Evolutionary conservation across 2,888 invertebrate genomes (phyloP), one percentile per base, ranked within the genome.

Genomic region (Eupithecia exiguata): DNA sequence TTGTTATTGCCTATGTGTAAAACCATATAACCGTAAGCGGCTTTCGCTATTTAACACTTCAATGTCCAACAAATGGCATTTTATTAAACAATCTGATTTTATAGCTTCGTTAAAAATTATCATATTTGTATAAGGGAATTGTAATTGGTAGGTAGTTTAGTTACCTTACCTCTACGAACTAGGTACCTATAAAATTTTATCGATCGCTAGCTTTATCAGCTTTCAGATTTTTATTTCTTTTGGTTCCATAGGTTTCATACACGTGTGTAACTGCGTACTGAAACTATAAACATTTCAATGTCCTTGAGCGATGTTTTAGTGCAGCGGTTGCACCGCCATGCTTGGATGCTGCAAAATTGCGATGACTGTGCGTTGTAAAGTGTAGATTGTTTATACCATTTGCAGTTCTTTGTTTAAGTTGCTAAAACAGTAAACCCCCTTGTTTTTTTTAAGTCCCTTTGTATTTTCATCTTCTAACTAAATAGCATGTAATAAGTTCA

Each of bases 1-100:
- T 53, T 72, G 73, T 79, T 79, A 72, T 69, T 73, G 70, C 71
- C 65, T 66, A 35, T 65, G 70, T 74, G 77, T 75, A 74, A 74
- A 74, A 69, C 43, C 67, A 72, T 75, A 70, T 72, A 78, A 71
- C 72, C 70, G 74, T 68, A 62, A 30, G 71, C 68, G 35, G 71
- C 76, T 77, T 77, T 68, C 77, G 70, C 74, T 61, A 66, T 73
- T 72, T 70, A 71, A 73, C 62, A 36, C 18, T 38, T 36, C 35
- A 65, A 65, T 65, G 36, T 18, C 7, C 62, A 62, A 62, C 62
- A 62, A 62, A 62, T 35, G 16, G 1, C 18, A 62, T 62, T 30
- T 62, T 36, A 63, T 36, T 63, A 9, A 63, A 18, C n/a, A 36
- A 36, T 35, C n/a, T n/a, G 3, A 62, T 62, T 18, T 62, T 18